Evolutionary conservation across 2,113 vertebrate genomes (phyloP), one percentile per base, ranked within the genome.

Genomic region (Pycnonotus jocosus): DNA sequence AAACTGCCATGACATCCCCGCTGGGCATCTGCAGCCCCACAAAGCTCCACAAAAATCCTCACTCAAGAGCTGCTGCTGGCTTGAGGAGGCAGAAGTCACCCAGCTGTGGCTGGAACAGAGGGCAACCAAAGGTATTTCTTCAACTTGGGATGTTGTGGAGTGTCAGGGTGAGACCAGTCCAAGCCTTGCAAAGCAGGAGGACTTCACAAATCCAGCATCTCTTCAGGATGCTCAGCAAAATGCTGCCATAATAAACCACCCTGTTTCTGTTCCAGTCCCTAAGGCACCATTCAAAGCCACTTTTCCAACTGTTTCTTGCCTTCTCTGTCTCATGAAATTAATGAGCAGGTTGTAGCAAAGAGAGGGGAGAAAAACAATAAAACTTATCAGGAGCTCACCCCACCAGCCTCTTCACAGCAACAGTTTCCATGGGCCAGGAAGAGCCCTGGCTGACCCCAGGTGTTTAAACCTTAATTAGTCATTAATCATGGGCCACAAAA

Each of bases 181-280:
- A 58, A 16, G 47, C 21, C 33, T 57, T 0, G 3, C 14, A 61
- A 77, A 51, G 14, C 9, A 1, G 13, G 0, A 5, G 27, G 24
- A 44, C 23, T 58, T 45, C 14, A 70, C 4, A 9, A 64, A 95
- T 18, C 17, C 1, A 2, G 13, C 10, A 20, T 16, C 47, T 47
- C 30, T 53, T 51, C 1, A 12, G 51, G 73, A 86, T 53, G 72
- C 27, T 87, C 57, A 56, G 70, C 37, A 71, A 88, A 86, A 40
- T 6, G 17, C 12, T 60, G 56, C 10, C 19, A n/a, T 45, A 51
- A 56, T 65, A 47, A 83, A 89, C 64, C 18, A 33, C 6, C 12
- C 35, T 28, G 62, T 37, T 65, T 44, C 81, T 37, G n/a, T 37
- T 86, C n/a, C 44, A 47, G 33, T 77, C 58, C 88, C 61, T 28